Percentiles rank a stretch among this genome's conserved stretches.
phyloP scores from a whole-genome alignment of 2,113 vertebrate genomes.

The Urocynchramus pylzowi region DNA sequence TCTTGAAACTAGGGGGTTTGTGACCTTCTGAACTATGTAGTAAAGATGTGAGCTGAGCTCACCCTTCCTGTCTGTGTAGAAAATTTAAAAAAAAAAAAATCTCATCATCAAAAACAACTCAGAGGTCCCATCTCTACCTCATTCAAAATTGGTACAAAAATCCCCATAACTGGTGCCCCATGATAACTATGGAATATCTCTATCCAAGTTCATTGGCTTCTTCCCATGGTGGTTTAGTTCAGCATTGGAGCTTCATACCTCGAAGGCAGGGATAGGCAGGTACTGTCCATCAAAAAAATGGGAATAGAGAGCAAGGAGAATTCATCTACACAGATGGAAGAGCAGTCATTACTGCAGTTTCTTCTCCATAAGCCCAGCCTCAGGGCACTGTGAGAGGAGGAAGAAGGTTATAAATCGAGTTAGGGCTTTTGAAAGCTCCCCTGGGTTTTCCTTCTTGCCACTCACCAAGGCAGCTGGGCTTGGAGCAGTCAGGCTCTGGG shows the following conservation, averaged over 20 bases:
- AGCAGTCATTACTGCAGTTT: neutral
- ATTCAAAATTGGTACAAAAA: neutral
- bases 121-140: neutral
- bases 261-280: rapidly evolving
- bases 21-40: neutral
- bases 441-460: neutral
- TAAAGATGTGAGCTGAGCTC: neutral
- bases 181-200: neutral
- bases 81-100: neutral
- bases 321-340: neutral
- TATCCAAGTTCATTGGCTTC: neutral
- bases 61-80: neutral
- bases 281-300: neutral
- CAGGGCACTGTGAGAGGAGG: neutral
- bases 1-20: neutral
- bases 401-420: neutral
- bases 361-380: rapidly evolving
- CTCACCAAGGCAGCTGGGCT: neutral
- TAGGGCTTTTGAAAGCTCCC: neutral
- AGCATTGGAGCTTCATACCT: neutral
- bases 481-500: neutral
- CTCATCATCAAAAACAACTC: neutral
- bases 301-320: neutral
- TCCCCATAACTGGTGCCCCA: neutral
- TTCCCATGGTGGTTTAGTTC: neutral